A percentile compares a stretch with the other conserved stretches of the same genome.
Conservation (phyloP, 2,797 vertebrate species). For the Lycodopsis pacificus region DNA sequence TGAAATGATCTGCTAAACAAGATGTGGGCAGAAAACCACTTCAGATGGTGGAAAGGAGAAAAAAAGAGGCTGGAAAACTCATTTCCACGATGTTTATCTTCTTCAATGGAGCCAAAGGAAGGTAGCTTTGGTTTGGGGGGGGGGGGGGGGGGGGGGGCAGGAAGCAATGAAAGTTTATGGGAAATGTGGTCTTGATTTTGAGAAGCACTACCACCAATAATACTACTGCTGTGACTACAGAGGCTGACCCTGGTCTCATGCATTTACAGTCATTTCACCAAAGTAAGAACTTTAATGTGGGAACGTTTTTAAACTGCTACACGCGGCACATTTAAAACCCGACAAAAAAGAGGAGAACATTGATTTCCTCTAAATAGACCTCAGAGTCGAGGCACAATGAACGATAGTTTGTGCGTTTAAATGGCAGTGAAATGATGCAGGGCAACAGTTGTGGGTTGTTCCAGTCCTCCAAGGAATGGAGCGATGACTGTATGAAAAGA, state of each 20-base stretch:
- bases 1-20: conserved; percentile 15
- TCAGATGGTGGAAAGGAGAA: conserved; percentile 27
- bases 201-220: conserved; percentile 53
- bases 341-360: conserved; percentile 14
- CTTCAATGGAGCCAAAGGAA: conserved; percentile 45
- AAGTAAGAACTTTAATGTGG: conserved; percentile 35
- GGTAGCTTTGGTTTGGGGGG: conserved; percentile 18
- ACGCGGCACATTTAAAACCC: conserved; percentile 12
- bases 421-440: conserved; percentile 18
- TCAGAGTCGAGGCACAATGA: conserved; percentile 32
- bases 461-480: conserved; percentile 3
- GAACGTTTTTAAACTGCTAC: conserved; percentile 6
- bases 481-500: conserved; percentile 35
- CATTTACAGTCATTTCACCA: background rate
- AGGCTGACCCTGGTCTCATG: conserved; percentile 9
- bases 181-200: conserved; percentile 72
- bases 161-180: conserved; percentile 71
- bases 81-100: conserved; percentile 63
- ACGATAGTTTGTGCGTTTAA: conserved; percentile 16
- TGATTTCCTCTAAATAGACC: conserved; percentile 19
- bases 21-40: conserved; percentile 5
- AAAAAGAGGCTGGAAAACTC: conserved; percentile 46
- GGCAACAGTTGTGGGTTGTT: conserved; percentile 48
- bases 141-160: conserved; percentile 39
- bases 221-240: conserved; percentile 41